Conservation (phyloP, 2,797 vertebrate genomes). For the Anguilla marmorata region DNA sequence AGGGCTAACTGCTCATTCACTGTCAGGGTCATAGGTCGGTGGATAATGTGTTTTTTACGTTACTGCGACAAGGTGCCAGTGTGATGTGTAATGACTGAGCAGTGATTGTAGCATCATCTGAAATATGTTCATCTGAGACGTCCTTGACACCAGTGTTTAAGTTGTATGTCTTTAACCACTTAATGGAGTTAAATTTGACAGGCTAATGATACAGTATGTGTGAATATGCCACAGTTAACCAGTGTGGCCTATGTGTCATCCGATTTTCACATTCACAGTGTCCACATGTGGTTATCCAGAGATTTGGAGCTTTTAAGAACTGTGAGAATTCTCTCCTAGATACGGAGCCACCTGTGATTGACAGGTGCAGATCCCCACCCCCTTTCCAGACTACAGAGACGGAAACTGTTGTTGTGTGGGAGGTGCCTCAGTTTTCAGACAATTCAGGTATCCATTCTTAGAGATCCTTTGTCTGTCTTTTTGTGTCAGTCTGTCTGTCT, state of each 20-base stretch:
- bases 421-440: constrained; percentile 96
- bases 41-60: background rate
- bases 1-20: constrained; percentile 90
- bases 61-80: background rate
- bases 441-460: constrained; percentile 83
- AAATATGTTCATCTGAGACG: background rate
- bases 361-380: constrained; percentile 90
- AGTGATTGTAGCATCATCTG: background rate
- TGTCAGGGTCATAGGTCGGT: constrained; percentile 88
- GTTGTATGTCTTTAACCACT: background rate
- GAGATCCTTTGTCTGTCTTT: background rate
- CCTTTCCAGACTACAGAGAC: constrained; percentile 74
- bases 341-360: constrained; percentile 89
- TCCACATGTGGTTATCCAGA: background rate
- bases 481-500: constrained; percentile 42
- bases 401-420: constrained; percentile 78
- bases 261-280: background rate
- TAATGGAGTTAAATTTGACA: background rate
- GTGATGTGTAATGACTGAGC: background rate
- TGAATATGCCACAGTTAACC: background rate
- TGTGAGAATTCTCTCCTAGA: constrained; percentile 69
- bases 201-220: background rate
- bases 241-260: background rate
- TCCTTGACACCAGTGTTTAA: background rate
- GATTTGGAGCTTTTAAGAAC: constrained; percentile 5